Base-by-base conservation (phyloP, 2,888 invertebrate species). In the Sphecodes monilicornis region DNA sequence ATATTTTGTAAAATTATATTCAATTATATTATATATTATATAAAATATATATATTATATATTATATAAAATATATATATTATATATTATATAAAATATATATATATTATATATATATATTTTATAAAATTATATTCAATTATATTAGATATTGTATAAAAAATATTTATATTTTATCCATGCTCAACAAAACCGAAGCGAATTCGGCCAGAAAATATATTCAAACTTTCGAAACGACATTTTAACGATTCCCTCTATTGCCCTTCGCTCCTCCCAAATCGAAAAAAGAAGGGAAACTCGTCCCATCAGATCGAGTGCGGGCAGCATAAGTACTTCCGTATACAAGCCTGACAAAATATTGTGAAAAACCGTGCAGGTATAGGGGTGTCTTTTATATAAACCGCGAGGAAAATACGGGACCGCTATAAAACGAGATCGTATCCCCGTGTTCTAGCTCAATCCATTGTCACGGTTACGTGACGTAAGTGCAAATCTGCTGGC, bases 341-440 rank as follows among this genome's bases (percentile, higher is more conserved):
- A 85, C 82, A 86, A 84, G 81, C 85, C 84, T 88, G 85, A 89
- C 88, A 88, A 89, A 89, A 90, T 88, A 90, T 90, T 87, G 80
- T 88, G 84, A 84, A 87, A 88, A 90, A 90, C 46, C 46, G 36
- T 16, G 18, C 82, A 76, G 78, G 82, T 82, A 79, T 82, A 85
- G 80, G 78, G 79, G 54, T 68, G 68, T 72, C 77, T 81, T 81
- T 79, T 57, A 72, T 78, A 76, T 84, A 79, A 84, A 78, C 75
- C 69, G 71, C 82, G 82, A 76, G 76, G 74, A 76, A 78, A 86
- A 78, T 69, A 77, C 70, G 80, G 75, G 50, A 74, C 50, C 50
- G 74, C 18, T 78, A 71, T 77, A 80, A 78, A 78, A 50, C 71
- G 77, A 41, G 72, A 78, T 75, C 36, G 54, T 41, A 69, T 76